Evolutionary conservation across 2,888 invertebrate species (phyloP).

Genomic region (Gari tellinella): DNA sequence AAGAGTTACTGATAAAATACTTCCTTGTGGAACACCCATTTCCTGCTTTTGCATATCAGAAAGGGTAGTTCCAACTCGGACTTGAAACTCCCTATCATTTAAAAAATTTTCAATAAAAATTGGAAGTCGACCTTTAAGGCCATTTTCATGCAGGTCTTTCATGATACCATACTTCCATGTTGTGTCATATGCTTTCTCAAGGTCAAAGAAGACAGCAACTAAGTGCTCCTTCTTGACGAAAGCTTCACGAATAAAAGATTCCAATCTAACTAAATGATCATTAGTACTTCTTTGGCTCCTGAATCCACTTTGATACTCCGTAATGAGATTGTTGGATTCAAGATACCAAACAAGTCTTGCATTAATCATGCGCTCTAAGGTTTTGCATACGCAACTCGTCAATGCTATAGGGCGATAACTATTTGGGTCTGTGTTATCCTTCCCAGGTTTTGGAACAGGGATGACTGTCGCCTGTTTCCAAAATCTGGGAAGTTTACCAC

Average conservation of each 20-base stretch:
- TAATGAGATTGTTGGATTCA: slow-evolving; percentile 49
- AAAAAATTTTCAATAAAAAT: slow-evolving; percentile 14
- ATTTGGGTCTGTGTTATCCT: slow-evolving; percentile 46
- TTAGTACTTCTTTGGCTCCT: slow-evolving; percentile 31
- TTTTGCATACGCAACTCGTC: slow-evolving; percentile 70
- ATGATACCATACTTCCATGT: slow-evolving; percentile 40
- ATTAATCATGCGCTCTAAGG: slow-evolving; percentile 68
- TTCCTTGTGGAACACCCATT: slow-evolving; percentile 21
- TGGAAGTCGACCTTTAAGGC: slow-evolving; percentile 13
- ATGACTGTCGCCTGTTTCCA: slow-evolving; percentile 50
- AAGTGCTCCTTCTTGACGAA: slow-evolving; percentile 58
- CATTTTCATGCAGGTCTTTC: slow-evolving; percentile 31
- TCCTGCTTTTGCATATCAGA: slow-evolving; percentile 15
- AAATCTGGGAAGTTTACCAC: slow-evolving; percentile 33
- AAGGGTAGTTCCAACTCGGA: slow-evolving; percentile 11
- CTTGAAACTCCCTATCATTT: slow-evolving; percentile 14
- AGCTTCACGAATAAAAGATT: slow-evolving; percentile 52
- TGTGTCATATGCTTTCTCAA: slow-evolving; percentile 39
- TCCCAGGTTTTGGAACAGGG: slow-evolving; percentile 55
- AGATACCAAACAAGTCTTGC: slow-evolving; percentile 61
- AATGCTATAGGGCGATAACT: slow-evolving; percentile 70
- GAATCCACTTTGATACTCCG: slow-evolving; percentile 54
- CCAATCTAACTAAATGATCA: slow-evolving; percentile 51
- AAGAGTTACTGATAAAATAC: slow-evolving; percentile 13
- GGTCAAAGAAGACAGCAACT: slow-evolving; percentile 54